These are phyloP conservation scores for Drosophila subpulchrella DNA, from an alignment of 1,140 invertebrate species.

Conservation along the genomic window DNA sequence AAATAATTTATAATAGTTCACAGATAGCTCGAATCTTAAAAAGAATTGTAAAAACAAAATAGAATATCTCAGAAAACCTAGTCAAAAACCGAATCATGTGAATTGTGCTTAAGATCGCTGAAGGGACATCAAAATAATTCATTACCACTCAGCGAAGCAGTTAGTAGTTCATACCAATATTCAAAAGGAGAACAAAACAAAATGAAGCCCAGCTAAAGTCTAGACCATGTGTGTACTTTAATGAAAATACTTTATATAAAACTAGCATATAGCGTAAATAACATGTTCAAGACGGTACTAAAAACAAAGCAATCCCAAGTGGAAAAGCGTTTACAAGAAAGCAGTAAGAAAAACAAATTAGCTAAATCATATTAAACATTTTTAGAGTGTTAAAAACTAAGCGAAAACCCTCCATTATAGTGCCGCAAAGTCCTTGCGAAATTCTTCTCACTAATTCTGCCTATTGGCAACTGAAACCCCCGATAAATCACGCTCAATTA, in stretches of 20 bases:
- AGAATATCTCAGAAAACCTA: slow-evolving; percentile 21
- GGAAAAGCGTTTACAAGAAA: slow-evolving; percentile 24
- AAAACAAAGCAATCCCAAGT: slow-evolving; percentile 27
- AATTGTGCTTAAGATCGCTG: slow-evolving; percentile 27
- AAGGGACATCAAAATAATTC: slow-evolving; percentile 1
- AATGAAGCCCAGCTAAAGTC: slow-evolving; percentile 24
- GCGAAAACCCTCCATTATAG: slow-evolving; percentile 24
- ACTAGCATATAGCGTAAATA: slow-evolving; percentile 58
- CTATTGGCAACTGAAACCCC: slow-evolving; percentile 41
- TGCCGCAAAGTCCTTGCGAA: slow-evolving; percentile 30
- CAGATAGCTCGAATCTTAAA: slow-evolving; percentile 40
- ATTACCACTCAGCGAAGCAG: slow-evolving; percentile 26
- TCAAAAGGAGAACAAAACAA: slow-evolving; percentile 16
- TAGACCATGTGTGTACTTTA: slow-evolving; percentile 76
- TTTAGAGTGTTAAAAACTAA: slow-evolving; percentile 38
- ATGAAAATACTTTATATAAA: slow-evolving; percentile 75
- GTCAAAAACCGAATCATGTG: slow-evolving; percentile 28
- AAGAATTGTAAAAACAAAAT: slow-evolving; percentile 34
- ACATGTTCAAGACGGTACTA: slow-evolving; percentile 50
- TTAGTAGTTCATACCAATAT: slow-evolving; percentile 24
- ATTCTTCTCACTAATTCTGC: slow-evolving; percentile 17
- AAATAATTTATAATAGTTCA: slow-evolving; percentile 42
- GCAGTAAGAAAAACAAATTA: slow-evolving; percentile 18
- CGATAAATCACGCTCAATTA: slow-evolving; percentile 51
- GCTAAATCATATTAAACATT: slow-evolving; percentile 46